Evolutionary conservation across 2,888 invertebrate species (phyloP).

Genomic region (Perizoma flavofasciatum): DNA sequence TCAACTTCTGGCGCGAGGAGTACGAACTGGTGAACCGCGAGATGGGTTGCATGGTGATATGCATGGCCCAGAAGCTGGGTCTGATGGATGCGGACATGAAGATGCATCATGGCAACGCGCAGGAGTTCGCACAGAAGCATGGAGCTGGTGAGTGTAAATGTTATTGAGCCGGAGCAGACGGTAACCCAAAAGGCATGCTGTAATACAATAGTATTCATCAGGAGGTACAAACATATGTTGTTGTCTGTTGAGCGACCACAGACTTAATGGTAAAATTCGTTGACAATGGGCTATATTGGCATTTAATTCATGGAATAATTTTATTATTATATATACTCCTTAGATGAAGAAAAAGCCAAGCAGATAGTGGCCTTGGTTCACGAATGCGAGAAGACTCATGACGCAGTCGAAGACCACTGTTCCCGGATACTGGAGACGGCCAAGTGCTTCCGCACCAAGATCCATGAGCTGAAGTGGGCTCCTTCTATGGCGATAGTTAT

Average conservation of each 20-base stretch:
- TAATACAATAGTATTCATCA: too few species aligned
- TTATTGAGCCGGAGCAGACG: neutral
- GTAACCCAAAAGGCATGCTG: too few species aligned
- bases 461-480: constrained; percentile 72
- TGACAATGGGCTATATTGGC: too few species aligned
- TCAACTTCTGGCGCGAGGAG: constrained; percentile 72
- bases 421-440: constrained; percentile 55
- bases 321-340: too few species aligned
- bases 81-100: constrained; percentile 59
- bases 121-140: constrained; percentile 66
- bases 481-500: constrained; percentile 66
- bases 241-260: too few species aligned
- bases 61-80: constrained; percentile 67
- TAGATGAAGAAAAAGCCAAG: constrained; percentile 65
- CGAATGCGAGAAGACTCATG: constrained; percentile 57
- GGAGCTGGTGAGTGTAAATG: constrained; percentile 62
- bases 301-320: too few species aligned
- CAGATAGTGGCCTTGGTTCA: constrained; percentile 63
- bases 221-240: too few species aligned
- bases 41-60: constrained; percentile 68
- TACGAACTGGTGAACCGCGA: constrained; percentile 65
- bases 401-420: constrained; percentile 54
- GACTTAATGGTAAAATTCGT: too few species aligned
- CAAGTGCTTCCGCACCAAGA: constrained; percentile 71
- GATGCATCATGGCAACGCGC: constrained; percentile 67